Base-by-base conservation (phyloP, 2,888 invertebrate species). In the Spialia ferax region DNA sequence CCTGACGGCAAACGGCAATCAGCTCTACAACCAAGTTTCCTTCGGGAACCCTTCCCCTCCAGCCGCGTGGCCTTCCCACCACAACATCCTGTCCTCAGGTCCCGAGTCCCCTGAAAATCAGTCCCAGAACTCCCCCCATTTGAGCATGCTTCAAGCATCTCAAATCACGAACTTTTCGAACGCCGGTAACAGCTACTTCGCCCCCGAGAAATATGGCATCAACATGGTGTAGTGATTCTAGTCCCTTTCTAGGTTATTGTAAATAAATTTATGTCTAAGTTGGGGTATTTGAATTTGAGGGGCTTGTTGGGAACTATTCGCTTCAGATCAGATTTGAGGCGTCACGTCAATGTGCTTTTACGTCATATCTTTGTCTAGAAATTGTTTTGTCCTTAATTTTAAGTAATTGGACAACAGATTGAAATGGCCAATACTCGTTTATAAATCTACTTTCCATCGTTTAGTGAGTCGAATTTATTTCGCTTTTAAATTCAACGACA, bases 121-220 rank as follows among this genome's bases (percentile, higher is more conserved):
- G 57, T 79, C 89, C 54, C 93, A 92, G 55, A 93, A 93, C 72
- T 84, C 90, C 35, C 87, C 93, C 6, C 93, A 93, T 70, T 74
- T 93, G 35, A 91, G 91, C 79, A 93, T 93, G 93, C 87, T 93
- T 0, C 93, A 93, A 78, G 93, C 93, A 0, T 91, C 93, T 0
- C 93, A 93, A 76, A 93, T 93, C 77, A 77, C 94, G 84, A 85
- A 95, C 91, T 86, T 95, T 88, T 81, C 95, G 71, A 84, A 95
- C 84, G 73, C 94, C 1, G 87, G 91, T 6, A 91, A 93, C 76
- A 90, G 92, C 76, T 94, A 94, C 73, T 94, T 94, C 71, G 93
- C 94, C 10, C 93, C 94, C 3, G 94, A 94, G 72, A 94, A 94
- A 69, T 94, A 94, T 75, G 94, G 94, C 66, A 94, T 94, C 57